These are phyloP conservation scores for Drosophila aff. DNA, from an alignment of 1,140 invertebrate genomes.

Conservation along the genomic window DNA sequence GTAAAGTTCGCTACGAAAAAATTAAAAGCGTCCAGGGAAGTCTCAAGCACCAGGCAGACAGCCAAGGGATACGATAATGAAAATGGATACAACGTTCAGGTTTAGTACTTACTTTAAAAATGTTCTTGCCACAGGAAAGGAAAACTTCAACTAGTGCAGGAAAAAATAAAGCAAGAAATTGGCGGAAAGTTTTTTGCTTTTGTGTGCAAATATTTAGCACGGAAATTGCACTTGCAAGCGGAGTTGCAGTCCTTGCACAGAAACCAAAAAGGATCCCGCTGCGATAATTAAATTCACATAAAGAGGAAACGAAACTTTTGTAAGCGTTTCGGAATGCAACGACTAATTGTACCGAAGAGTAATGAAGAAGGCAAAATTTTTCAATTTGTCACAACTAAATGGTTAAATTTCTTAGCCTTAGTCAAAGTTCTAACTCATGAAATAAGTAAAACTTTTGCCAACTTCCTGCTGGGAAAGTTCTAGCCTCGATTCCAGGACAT, in stretches of 20 bases:
- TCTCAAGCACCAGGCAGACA: conserved; percentile 19
- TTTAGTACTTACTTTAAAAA: conserved; percentile 37
- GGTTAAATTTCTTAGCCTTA: conserved; percentile 6
- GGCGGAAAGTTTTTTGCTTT: conserved; percentile 21
- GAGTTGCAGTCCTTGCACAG: conserved; percentile 25
- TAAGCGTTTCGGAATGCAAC: conserved; percentile 4
- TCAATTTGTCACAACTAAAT: conserved; percentile 30
- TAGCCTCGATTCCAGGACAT: conserved; percentile 17
- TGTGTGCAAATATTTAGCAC: conserved; percentile 45
- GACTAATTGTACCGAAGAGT: conserved; percentile 17
- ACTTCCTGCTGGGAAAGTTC: conserved; percentile 13
- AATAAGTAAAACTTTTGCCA: conserved; percentile 15
- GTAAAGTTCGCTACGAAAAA: conserved; percentile 29
- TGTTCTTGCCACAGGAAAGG: conserved; percentile 18
- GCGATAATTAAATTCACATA: conserved; percentile 35
- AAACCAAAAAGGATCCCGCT: conserved; percentile 7
- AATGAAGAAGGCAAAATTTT: conserved; percentile 9
- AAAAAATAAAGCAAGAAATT: conserved; percentile 1
- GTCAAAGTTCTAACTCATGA: background rate
- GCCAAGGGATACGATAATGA: conserved; percentile 39
- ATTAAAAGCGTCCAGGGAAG: conserved; percentile 25
- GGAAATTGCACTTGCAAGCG: conserved; percentile 37
- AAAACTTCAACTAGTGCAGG: conserved; percentile 4
- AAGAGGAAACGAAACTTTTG: conserved; percentile 9
- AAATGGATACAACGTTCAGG: conserved; percentile 33